Evolutionary conservation across 2,113 vertebrate species (phyloP), one percentile per base, ranked within the genome.

Genomic region (Halichoerus grypus): DNA sequence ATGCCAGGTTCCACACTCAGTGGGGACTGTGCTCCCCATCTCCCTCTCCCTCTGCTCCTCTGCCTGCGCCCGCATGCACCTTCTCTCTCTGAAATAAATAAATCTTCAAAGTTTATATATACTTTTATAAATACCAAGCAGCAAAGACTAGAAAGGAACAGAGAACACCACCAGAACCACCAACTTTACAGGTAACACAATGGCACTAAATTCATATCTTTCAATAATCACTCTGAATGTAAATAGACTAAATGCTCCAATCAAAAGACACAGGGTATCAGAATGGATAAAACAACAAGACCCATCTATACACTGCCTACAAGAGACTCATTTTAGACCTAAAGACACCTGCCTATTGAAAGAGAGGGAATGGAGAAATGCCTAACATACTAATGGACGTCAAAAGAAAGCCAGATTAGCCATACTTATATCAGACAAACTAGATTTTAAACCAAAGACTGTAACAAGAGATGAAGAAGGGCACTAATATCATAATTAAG

Each of bases 41-140:
- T 19, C 33, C 67, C 33, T 21, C 16, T 65, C 67, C 65, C 16
- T 69, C 65, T 19, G 16, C 3, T 69, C n/a, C 67, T 69, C 67
- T 0, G 3, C 67, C 67, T 1, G 0, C 15, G 16, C 33, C 36
- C 2, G 4, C 4, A 4, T 36, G 18, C n/a, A 36, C 63, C 33
- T 65, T 65, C 14, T 67, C 28, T 65, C 63, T 67, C 67, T 69
- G 8, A 36, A 69, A 36, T 69, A 69, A n/a, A 69, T 69, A n/a
- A 36, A 69, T 19, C 16, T 69, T 69, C 19, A 69, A 69, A 67
- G 3, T 65, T 6, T 24, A 59, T 61, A 26, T 61, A 61, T 61
- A 12, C 26, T 26, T 63, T 4, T 63, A 63, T 28, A n/a, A 16
- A 69, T 15, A 65, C 33, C 67, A 69, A 69, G 33, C 7, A 69